Evolutionary conservation across 2,113 vertebrate genomes (phyloP).

Genomic region (Cisticola juncidis): DNA sequence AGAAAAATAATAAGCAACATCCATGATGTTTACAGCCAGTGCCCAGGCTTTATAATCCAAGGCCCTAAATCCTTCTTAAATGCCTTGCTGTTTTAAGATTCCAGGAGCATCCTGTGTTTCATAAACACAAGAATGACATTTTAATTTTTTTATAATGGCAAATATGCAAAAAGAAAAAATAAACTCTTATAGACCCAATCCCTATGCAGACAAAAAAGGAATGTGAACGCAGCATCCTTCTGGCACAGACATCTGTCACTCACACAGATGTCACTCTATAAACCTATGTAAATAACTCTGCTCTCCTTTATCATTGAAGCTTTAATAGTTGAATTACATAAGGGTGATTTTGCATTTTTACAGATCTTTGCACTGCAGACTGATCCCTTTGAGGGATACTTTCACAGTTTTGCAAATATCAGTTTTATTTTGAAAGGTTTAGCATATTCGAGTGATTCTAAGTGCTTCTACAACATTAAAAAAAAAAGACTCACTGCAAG

Average conservation of each 20-base stretch:
- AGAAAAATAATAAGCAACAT: constrained; percentile 21
- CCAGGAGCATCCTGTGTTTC: constrained; percentile 40
- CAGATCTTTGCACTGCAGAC: background rate
- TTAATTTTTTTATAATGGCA: constrained; percentile 69
- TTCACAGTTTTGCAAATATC: background rate
- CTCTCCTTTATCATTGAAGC: background rate
- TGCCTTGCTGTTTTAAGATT: constrained; percentile 33
- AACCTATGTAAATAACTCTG: constrained; percentile 44
- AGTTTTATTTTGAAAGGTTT: background rate
- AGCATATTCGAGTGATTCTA: background rate
- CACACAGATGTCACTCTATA: constrained; percentile 55
- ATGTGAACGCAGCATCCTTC: constrained; percentile 59
- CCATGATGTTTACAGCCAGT: constrained; percentile 42
- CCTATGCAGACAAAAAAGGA: constrained; percentile 50
- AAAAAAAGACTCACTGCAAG: background rate
- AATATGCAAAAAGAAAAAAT: constrained; percentile 52
- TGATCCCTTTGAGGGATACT: background rate
- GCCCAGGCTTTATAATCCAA: constrained; percentile 52
- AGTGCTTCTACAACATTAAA: background rate
- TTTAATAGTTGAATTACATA: constrained; percentile 19
- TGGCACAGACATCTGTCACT: constrained; percentile 74
- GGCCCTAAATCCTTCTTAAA: constrained; percentile 33
- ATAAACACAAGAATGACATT: constrained; percentile 70
- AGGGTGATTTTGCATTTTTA: constrained; percentile 43
- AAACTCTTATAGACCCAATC: constrained; percentile 44